Conservation (phyloP, 2,113 vertebrate species). For the Toxostoma redivivum region DNA sequence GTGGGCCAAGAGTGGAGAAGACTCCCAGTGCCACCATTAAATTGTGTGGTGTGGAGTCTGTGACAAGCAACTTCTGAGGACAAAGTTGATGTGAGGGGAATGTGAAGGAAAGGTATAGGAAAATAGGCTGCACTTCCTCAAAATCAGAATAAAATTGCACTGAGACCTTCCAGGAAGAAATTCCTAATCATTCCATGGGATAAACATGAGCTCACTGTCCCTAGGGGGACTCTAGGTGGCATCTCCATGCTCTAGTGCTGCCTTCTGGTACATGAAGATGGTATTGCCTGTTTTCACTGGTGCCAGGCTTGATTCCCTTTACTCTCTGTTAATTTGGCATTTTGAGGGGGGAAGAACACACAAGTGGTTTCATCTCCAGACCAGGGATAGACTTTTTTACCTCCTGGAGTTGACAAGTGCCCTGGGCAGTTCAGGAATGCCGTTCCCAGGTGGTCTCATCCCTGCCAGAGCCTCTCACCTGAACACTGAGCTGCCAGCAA, state of each 20-base stretch:
- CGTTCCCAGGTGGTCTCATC: accelerated
- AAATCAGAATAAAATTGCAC: background rate
- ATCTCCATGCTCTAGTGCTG: background rate
- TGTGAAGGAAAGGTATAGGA: background rate
- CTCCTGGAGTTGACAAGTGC: accelerated
- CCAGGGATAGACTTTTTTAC: background rate
- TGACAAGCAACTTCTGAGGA: accelerated
- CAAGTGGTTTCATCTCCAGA: background rate
- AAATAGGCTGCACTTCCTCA: background rate
- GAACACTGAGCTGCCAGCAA: accelerated
- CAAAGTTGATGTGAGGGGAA: background rate
- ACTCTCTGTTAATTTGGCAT: background rate
- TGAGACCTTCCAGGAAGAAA: background rate
- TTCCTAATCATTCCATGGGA: background rate
- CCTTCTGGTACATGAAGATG: background rate
- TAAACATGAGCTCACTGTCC: accelerated
- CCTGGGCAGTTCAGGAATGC: background rate
- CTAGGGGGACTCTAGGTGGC: background rate
- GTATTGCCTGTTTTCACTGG: background rate
- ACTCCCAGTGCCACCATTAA: accelerated
- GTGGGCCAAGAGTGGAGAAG: accelerated
- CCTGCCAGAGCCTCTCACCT: background rate
- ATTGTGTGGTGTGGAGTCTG: accelerated
- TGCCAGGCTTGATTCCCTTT: background rate
- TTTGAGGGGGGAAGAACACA: background rate